phyloP scores from a whole-genome alignment of 2,888 invertebrate species.

The Nudaria mundana region DNA sequence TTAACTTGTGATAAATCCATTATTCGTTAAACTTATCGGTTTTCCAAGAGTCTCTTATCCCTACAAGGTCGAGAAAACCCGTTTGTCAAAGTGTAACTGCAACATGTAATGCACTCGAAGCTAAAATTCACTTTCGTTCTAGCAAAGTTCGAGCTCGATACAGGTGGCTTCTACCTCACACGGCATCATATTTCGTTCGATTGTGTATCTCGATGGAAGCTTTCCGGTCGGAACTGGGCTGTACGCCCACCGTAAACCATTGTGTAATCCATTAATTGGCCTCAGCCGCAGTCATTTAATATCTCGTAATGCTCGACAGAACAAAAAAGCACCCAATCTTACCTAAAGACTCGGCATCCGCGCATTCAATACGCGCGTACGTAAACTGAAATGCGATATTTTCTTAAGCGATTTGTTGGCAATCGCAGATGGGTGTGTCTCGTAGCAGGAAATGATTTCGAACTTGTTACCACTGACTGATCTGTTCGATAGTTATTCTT shows the following conservation, averaged over 20 bases:
- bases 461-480: slow-evolving; percentile 66
- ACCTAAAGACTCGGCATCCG: slow-evolving; percentile 65
- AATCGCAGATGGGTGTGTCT: slow-evolving; percentile 69
- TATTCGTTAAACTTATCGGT: no score
- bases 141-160: slow-evolving; percentile 19
- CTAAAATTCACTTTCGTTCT: slow-evolving; percentile 38
- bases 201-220: slow-evolving; percentile 63
- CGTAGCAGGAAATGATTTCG: slow-evolving; percentile 68
- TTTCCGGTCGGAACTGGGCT: slow-evolving; percentile 78
- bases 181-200: slow-evolving; percentile 59
- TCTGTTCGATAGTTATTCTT: slow-evolving; percentile 41
- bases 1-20: no score
- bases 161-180: slow-evolving; percentile 65
- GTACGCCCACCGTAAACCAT: slow-evolving; percentile 62
- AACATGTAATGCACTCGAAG: slow-evolving; percentile 32
- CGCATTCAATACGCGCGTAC: slow-evolving; percentile 47
- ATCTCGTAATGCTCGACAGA: slow-evolving; percentile 62
- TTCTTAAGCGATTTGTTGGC: slow-evolving; percentile 69
- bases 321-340: slow-evolving; percentile 58
- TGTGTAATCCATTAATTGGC: slow-evolving; percentile 73
- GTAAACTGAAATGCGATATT: slow-evolving; percentile 71
- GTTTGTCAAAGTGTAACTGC: slow-evolving; percentile 27
- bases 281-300: slow-evolving; percentile 72
- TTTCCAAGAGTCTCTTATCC: no score
- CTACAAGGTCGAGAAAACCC: slow-evolving; percentile 27